These are phyloP conservation scores for Mya arenaria DNA, from an alignment of 1,140 invertebrate species.

Conservation along the genomic window DNA sequence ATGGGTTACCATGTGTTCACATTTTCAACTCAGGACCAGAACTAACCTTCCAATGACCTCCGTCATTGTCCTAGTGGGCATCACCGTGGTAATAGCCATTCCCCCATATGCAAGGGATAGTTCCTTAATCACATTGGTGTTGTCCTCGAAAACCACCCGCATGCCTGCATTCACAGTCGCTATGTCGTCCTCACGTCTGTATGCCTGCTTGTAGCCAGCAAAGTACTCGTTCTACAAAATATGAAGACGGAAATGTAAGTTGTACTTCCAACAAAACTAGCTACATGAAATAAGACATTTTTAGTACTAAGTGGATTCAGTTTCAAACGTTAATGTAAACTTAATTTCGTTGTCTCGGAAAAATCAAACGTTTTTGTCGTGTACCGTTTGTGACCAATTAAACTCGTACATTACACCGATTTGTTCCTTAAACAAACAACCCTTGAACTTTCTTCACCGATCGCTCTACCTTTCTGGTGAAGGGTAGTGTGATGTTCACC, in stretches of 20 bases:
- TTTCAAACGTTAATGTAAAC: no score
- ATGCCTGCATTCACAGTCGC: slow-evolving; percentile 92
- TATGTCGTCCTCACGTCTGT: slow-evolving; percentile 96
- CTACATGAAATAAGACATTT: no score
- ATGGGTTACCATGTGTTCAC: no score
- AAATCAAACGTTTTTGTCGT: no score
- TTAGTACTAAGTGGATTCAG: no score
- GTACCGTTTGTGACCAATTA: no score
- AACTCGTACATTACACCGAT: no score
- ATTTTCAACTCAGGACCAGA: background rate
- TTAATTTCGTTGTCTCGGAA: no score
- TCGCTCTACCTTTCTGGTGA: slow-evolving; percentile 78
- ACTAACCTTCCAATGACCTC: slow-evolving; percentile 85
- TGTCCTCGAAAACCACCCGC: slow-evolving; percentile 76
- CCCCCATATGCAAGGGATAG: slow-evolving; percentile 92
- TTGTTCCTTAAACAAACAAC: no score
- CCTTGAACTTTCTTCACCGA: no score
- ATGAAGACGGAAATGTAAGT: no score
- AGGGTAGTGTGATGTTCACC: slow-evolving; percentile 88
- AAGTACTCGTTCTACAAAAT: slow-evolving; percentile 86
- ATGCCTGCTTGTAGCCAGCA: slow-evolving; percentile 95
- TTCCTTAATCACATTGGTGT: slow-evolving; percentile 84
- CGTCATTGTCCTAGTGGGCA: slow-evolving; percentile 87
- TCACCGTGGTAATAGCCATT: slow-evolving; percentile 93
- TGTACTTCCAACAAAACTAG: no score